phyloP scores from a whole-genome alignment of 2,888 invertebrate species.

The Tryphoninae sp. region DNA sequence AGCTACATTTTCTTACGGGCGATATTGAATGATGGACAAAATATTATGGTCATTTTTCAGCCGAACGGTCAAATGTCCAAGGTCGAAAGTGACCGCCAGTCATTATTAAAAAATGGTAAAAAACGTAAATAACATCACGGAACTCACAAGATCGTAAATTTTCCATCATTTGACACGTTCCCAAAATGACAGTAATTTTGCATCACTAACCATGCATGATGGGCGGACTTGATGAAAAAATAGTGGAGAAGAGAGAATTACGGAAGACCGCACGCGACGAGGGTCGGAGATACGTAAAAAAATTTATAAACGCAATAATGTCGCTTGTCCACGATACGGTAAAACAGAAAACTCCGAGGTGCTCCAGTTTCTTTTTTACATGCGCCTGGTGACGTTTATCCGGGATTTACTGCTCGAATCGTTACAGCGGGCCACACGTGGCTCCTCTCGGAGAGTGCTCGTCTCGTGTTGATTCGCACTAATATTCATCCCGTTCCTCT shows the following conservation, averaged over 20 bases:
- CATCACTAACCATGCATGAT: not conserved
- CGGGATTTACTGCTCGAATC: conserved; percentile 43
- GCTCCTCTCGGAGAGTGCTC: conserved; percentile 8
- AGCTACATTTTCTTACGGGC: too few relatives aligned
- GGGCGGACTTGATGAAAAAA: conserved; percentile 1
- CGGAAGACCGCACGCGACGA: conserved; percentile 49
- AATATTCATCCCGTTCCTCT: conserved; percentile 51
- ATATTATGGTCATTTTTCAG: too few relatives aligned
- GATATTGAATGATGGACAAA: too few relatives aligned
- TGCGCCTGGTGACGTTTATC: conserved; percentile 20
- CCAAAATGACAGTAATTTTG: conserved; percentile 6
- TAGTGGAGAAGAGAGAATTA: conserved; percentile 7
- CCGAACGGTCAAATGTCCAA: too few relatives aligned
- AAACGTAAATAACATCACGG: too few relatives aligned
- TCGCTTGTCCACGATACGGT: conserved; percentile 37
- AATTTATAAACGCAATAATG: conserved; percentile 58
- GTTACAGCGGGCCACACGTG: conserved; percentile 15
- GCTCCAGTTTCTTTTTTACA: conserved; percentile 19
- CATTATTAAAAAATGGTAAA: too few relatives aligned
- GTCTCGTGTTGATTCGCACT: conserved; percentile 53
- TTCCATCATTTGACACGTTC: too few relatives aligned
- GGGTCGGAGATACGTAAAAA: conserved; percentile 31
- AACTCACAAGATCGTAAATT: too few relatives aligned
- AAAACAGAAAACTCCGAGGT: conserved; percentile 23
- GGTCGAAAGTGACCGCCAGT: too few relatives aligned